Evolutionary conservation across 2,888 invertebrate genomes (phyloP), one percentile per base, ranked within the genome.

Genomic region (Atherix ibis): DNA sequence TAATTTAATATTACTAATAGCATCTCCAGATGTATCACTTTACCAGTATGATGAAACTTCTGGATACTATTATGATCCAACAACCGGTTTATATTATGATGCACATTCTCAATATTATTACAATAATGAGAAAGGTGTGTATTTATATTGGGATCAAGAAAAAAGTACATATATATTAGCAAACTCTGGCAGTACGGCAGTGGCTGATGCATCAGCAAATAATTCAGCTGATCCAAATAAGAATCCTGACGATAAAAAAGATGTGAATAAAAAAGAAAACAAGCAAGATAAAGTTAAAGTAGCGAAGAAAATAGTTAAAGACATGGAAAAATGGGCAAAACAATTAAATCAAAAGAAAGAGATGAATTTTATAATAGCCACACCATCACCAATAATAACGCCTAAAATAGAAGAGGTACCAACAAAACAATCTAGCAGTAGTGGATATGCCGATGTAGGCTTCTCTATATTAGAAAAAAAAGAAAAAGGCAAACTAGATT

Each of bases 291-390:
- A 94, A 64, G 92, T 91, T 0, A 94, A 94, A 63, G 89, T 91
- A 9, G 95, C 95, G 4, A 94, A 95, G 56, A 91, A 92, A 59
- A 94, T 95, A 46, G 94, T 94, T 0, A 95, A 95, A 64, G 79
- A 72, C 45, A 72, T 73, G 73, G 73, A 72, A 42, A 60, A 72
- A 35, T 98, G 98, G 98, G 98, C 97, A 0, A 88, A 95, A 49
- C 88, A 88, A 9, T 64, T 95, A 43, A 97, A 97, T 56, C 94
- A 95, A 56, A 91, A 91, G 63, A 95, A 95, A 56, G 87, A 89
- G 59, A 56, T 57, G 44, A 53, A 26, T 18, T 40, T 40, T 38
- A 51, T 49, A 3, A 50, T 55, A 18, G 56, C 59, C 12, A 48
- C 56, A 4, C 58, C 58, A 1, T 52, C 53, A 33, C 53, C 58